A percentile compares a stretch with the other conserved stretches of the same genome.
These are phyloP conservation scores for Microplitis deprimator DNA, from an alignment of 2,888 invertebrate genomes.

Conservation along the genomic window DNA sequence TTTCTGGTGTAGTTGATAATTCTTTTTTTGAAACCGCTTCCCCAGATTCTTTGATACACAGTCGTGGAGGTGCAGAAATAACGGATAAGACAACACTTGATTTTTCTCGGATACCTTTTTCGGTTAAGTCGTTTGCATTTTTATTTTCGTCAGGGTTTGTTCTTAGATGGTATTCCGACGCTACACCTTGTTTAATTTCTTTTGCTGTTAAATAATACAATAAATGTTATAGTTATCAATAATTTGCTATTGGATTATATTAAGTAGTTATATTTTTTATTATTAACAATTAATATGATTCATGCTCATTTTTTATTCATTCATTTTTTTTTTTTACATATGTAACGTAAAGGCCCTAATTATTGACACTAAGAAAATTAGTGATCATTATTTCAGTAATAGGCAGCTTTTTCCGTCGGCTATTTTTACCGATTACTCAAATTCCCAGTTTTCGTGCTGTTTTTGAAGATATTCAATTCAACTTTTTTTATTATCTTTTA, in stretches of 20 bases:
- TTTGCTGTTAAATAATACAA: conserved; percentile 15
- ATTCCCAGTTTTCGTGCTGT: no score
- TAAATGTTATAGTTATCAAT: not conserved
- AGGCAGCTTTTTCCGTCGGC: no score
- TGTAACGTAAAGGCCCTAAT: no score
- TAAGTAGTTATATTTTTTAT: not conserved
- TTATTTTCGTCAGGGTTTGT: conserved; percentile 13
- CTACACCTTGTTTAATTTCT: conserved; percentile 8
- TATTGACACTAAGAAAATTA: no score
- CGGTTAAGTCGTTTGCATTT: conserved; percentile 28
- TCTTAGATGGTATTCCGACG: not conserved
- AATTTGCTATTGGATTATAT: not conserved
- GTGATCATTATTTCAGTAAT: no score
- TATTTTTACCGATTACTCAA: no score
- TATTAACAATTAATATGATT: not conserved
- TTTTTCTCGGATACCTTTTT: conserved; percentile 33
- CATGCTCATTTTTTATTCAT: not conserved
- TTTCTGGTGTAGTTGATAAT: conserved; percentile 3
- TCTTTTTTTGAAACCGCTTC: conserved; percentile 19
- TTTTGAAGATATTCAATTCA: no score
- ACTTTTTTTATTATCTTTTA: no score
- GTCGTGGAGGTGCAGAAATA: conserved; percentile 25
- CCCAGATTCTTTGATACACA: conserved; percentile 34
- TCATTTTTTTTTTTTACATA: not conserved
- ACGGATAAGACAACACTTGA: conserved; percentile 20